Percentiles rank a stretch among this genome's conserved stretches.
These are phyloP conservation scores for Anodontia alba DNA, from an alignment of 2,888 invertebrate species.

Conservation along the genomic window DNA sequence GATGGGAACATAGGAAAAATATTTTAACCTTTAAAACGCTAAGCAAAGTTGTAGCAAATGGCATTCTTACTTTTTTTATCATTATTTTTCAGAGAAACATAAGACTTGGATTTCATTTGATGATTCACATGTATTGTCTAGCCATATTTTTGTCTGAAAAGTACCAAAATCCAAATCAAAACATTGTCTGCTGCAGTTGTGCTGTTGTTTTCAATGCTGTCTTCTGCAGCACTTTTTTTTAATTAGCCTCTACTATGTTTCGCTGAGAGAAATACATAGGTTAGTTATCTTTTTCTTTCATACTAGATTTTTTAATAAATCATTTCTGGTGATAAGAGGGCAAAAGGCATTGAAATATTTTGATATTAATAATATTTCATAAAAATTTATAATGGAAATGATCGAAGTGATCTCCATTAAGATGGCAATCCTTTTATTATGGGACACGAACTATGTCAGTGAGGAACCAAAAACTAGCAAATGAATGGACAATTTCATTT, in stretches of 20 bases:
- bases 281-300: background rate
- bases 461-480: slow-evolving; percentile 4
- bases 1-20: too few relatives aligned
- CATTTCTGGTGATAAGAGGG: background rate
- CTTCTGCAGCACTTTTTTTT: too few relatives aligned
- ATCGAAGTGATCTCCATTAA: background rate
- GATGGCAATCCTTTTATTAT: slow-evolving; percentile 1
- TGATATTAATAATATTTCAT: slow-evolving; percentile 9
- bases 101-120: too few relatives aligned
- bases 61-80: too few relatives aligned
- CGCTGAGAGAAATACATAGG: background rate
- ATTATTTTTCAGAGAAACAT: too few relatives aligned
- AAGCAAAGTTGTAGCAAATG: too few relatives aligned
- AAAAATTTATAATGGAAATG: background rate
- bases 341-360: background rate
- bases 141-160: too few relatives aligned
- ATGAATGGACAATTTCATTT: background rate
- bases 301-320: background rate
- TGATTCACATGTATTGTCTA: too few relatives aligned
- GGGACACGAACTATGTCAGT: background rate
- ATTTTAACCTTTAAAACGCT: too few relatives aligned
- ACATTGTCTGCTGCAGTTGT: too few relatives aligned
- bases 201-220: too few relatives aligned
- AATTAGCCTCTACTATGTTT: background rate
- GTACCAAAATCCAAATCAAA: too few relatives aligned